Conservation (phyloP, 2,113 vertebrate species). For the Zosterops japonicus region DNA sequence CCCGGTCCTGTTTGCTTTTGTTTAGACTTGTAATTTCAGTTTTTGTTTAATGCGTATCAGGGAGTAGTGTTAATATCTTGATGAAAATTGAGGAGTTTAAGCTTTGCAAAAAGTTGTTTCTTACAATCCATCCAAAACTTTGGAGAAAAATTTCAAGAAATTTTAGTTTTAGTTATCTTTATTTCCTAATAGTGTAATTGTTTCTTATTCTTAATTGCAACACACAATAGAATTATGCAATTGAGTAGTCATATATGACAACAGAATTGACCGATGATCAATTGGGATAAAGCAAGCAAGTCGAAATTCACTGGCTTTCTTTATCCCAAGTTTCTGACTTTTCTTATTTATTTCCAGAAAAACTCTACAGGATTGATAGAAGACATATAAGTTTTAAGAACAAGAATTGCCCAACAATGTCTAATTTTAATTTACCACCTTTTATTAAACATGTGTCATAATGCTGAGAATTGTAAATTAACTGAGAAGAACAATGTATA, state of each 20-base stretch:
- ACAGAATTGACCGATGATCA: neutral
- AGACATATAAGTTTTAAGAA: neutral
- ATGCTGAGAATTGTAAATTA: neutral
- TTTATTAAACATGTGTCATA: neutral
- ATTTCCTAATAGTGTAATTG: neutral
- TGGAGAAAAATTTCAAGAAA: neutral
- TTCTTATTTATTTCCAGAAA: neutral
- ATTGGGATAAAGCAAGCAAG: neutral
- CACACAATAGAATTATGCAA: neutral
- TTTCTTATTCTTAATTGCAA: neutral
- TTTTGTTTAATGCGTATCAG: neutral
- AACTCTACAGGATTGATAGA: neutral
- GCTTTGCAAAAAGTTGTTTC: neutral
- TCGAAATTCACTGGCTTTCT: neutral
- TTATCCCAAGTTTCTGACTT: neutral
- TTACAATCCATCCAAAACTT: neutral
- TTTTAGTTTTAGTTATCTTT: neutral
- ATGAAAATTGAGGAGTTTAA: neutral
- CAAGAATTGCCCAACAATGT: neutral
- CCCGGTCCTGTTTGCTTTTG: rapidly evolving
- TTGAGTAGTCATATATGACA: neutral
- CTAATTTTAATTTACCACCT: neutral
- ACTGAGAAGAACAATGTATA: neutral
- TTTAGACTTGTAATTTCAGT: neutral
- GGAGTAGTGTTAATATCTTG: neutral